These are phyloP conservation scores for Apaloderma vittatum DNA, from an alignment of 2,113 vertebrate genomes.

Conservation along the genomic window DNA sequence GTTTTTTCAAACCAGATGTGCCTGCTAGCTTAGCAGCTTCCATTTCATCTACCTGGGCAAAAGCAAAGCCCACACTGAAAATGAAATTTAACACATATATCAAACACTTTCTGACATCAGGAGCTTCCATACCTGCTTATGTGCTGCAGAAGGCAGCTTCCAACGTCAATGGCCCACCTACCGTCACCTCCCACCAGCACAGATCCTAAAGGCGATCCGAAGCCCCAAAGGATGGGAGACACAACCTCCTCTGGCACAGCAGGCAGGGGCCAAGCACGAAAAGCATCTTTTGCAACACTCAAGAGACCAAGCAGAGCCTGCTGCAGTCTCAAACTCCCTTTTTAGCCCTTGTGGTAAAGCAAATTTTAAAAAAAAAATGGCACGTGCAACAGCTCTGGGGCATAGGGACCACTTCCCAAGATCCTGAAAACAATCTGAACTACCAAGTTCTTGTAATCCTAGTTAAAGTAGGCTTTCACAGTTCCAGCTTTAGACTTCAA, in stretches of 20 bases:
- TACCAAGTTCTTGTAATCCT: background rate
- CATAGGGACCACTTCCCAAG: background rate
- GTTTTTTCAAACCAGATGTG: background rate
- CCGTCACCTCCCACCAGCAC: background rate
- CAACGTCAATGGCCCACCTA: background rate
- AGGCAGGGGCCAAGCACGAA: background rate
- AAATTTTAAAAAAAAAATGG: background rate
- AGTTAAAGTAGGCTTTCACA: conserved; percentile 48
- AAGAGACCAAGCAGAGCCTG: background rate
- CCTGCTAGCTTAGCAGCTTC: background rate
- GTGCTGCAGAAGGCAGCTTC: background rate
- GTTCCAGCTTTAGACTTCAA: conserved; percentile 56
- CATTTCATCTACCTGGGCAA: background rate
- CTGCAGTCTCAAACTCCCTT: background rate
- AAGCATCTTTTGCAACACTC: background rate
- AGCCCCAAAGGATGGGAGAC: background rate
- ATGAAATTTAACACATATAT: background rate
- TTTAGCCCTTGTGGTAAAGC: background rate
- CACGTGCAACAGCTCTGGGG: fast-evolving
- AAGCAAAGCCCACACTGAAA: background rate
- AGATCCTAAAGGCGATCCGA: background rate
- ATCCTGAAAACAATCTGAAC: conserved; percentile 4
- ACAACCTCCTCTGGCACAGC: background rate
- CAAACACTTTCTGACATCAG: background rate
- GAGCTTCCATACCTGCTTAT: background rate